phyloP scores from a whole-genome alignment of 2,888 invertebrate species.

The Merodon equestris region DNA sequence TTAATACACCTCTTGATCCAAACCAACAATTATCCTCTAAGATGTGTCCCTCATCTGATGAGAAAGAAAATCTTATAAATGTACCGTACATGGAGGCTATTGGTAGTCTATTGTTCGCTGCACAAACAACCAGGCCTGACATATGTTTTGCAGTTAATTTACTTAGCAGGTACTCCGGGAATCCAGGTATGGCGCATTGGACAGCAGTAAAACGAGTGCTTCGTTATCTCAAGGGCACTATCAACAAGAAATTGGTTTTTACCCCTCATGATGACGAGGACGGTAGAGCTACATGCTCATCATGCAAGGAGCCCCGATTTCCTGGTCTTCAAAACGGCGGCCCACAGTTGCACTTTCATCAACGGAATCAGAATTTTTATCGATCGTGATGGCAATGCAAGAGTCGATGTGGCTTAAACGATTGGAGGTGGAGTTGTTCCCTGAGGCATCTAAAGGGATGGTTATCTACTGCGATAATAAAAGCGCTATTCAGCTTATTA shows the following conservation, averaged over 20 bases:
- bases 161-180: conserved; percentile 40
- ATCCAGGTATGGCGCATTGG: conserved; percentile 66
- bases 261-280: neutral
- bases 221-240: conserved; percentile 27
- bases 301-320: conserved; percentile 38
- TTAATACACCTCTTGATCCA: conserved; percentile 42
- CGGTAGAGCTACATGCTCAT: conserved; percentile 29
- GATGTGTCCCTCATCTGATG: conserved; percentile 54
- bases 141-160: conserved; percentile 17
- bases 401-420: conserved; percentile 52
- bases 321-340: conserved; percentile 46
- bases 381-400: too few relatives aligned
- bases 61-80: conserved; percentile 38
- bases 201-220: conserved; percentile 33
- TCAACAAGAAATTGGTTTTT: conserved; percentile 10
- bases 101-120: conserved; percentile 50
- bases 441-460: conserved; percentile 14
- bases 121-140: conserved; percentile 43
- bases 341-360: conserved; percentile 48
- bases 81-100: conserved; percentile 62
- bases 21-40: conserved; percentile 41
- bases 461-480: conserved; percentile 50
- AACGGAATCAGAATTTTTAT: conserved; percentile 42
- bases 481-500: conserved; percentile 49
- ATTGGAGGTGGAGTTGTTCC: conserved; percentile 26